Conservation (phyloP, 2,797 vertebrate genomes). For the Potorous gilbertii region DNA sequence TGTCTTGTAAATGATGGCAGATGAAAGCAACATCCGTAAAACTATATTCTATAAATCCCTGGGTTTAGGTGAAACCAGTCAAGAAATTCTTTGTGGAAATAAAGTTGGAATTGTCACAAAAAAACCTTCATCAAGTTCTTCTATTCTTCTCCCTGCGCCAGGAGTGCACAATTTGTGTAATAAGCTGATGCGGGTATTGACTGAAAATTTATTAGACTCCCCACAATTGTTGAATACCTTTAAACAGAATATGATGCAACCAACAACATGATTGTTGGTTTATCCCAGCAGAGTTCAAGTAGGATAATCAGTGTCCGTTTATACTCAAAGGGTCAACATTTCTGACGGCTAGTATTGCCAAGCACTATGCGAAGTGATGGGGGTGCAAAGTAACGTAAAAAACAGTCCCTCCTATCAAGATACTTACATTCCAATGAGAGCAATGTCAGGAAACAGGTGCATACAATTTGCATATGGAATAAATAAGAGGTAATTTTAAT, state of each 20-base stretch:
- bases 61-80: no score
- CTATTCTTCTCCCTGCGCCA: no score
- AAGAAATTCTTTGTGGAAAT: no score
- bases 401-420: not conserved
- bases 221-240: not conserved
- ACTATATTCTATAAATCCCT: no score
- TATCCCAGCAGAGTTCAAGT: not conserved
- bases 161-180: no score
- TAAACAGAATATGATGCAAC: not conserved
- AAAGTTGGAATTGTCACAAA: no score
- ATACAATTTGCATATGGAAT: not conserved
- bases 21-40: no score
- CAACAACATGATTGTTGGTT: not conserved
- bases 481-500: not conserved
- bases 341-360: not conserved
- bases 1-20: no score
- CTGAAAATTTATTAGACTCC: no score
- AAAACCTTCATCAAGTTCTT: no score
- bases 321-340: not conserved
- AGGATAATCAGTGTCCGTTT: not conserved
- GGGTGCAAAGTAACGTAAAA: no score
- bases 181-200: no score
- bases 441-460: not conserved
- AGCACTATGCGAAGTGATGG: not conserved
- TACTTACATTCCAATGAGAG: not conserved